Conservation (phyloP, 1,140 invertebrate species). For the Telenomus remus region DNA sequence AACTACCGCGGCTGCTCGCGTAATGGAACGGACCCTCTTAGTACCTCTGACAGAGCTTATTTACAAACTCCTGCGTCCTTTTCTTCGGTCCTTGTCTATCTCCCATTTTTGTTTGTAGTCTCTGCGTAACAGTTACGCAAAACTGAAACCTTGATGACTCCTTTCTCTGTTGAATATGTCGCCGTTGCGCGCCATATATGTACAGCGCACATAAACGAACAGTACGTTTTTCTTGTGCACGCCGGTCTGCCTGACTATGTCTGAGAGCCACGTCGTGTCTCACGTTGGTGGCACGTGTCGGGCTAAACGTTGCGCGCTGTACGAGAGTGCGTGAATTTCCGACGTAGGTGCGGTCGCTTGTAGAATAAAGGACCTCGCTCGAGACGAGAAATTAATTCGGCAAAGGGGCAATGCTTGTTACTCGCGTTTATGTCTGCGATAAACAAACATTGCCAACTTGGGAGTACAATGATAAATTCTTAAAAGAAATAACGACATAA, state of each 20-base stretch:
- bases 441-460: slow-evolving; percentile 20
- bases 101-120: slow-evolving; percentile 12
- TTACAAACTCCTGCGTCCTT: not conserved
- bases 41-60: not conserved
- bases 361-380: slow-evolving; percentile 18
- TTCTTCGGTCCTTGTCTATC: slow-evolving; percentile 3
- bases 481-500: not conserved
- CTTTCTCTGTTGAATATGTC: slow-evolving; percentile 28
- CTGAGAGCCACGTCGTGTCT: slow-evolving; percentile 12
- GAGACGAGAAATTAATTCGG: slow-evolving; percentile 24
- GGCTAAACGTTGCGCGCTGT: slow-evolving; percentile 28
- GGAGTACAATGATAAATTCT: slow-evolving; percentile 8
- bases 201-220: slow-evolving; percentile 47
- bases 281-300: slow-evolving; percentile 45
- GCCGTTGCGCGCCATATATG: slow-evolving; percentile 43
- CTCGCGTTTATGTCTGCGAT: slow-evolving; percentile 12
- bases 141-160: slow-evolving; percentile 45
- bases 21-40: slow-evolving; percentile 29
- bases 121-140: slow-evolving; percentile 47
- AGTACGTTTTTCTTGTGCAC: slow-evolving; percentile 38
- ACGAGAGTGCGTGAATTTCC: slow-evolving; percentile 38
- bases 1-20: slow-evolving; percentile 11
- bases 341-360: slow-evolving; percentile 11
- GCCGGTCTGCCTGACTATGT: slow-evolving; percentile 5
- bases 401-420: slow-evolving; percentile 15